Percentiles rank a stretch among this genome's conserved stretches.
These are phyloP conservation scores for Horisme vitalbata DNA, from an alignment of 2,888 invertebrate species.

Conservation along the genomic window DNA sequence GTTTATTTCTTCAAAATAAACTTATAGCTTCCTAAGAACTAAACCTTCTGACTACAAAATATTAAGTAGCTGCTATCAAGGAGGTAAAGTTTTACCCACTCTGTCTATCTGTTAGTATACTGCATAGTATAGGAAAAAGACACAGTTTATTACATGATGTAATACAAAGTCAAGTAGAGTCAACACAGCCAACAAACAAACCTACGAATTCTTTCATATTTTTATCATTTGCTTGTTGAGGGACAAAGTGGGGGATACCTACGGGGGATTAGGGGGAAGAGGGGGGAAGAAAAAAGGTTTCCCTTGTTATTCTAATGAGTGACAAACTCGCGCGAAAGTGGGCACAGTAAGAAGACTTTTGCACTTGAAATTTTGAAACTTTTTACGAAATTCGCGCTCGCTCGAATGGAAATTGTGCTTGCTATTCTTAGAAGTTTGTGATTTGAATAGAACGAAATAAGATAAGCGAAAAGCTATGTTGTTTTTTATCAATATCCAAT, in stretches of 20 bases:
- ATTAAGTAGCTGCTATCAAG: too few relatives aligned
- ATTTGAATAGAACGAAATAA: slow-evolving; percentile 1
- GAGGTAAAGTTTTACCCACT: too few relatives aligned
- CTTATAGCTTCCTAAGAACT: too few relatives aligned
- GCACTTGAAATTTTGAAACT: slow-evolving; percentile 52
- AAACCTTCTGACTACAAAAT: too few relatives aligned
- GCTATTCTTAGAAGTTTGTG: slow-evolving; percentile 3
- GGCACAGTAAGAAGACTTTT: slow-evolving; percentile 48
- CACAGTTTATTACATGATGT: background rate
- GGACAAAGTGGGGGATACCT: too few relatives aligned
- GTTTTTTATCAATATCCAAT: too few relatives aligned
- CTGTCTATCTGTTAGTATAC: too few relatives aligned
- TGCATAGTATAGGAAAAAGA: too few relatives aligned
- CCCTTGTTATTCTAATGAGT: slow-evolving; percentile 74
- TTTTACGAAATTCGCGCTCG: slow-evolving; percentile 31
- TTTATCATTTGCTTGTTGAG: too few relatives aligned
- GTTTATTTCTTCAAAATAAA: too few relatives aligned
- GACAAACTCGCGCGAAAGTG: slow-evolving; percentile 59
- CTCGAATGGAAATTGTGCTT: slow-evolving; percentile 9
- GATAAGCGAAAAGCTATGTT: too few relatives aligned
- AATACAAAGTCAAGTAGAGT: slow-evolving; percentile 15
- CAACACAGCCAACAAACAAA: slow-evolving; percentile 24
- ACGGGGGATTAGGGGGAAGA: too few relatives aligned
- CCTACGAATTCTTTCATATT: slow-evolving; percentile 29
- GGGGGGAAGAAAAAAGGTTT: slow-evolving; percentile 62